These are phyloP conservation scores for Brachylomia viminalis DNA, from an alignment of 2,888 invertebrate species.

Conservation along the genomic window DNA sequence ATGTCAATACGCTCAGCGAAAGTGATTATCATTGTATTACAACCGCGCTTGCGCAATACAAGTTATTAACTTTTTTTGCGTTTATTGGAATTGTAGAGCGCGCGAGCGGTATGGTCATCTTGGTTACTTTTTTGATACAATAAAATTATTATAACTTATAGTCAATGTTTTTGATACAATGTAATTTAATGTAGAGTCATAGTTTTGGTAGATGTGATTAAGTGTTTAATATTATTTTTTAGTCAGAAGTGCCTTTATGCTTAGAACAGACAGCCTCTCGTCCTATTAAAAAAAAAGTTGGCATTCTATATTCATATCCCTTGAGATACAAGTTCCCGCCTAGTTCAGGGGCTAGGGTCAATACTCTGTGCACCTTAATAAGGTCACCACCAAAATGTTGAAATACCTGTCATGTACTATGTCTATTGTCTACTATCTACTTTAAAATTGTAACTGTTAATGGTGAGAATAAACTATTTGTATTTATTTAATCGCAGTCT, in stretches of 20 bases:
- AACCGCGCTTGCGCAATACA: slow-evolving; percentile 59
- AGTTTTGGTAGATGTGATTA: not conserved
- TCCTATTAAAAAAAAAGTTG: too few relatives aligned
- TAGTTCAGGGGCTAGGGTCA: too few relatives aligned
- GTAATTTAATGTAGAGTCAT: not conserved
- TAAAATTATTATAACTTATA: too few relatives aligned
- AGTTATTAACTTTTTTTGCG: slow-evolving; percentile 47
- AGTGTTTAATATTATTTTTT: not conserved
- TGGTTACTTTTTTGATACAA: not conserved
- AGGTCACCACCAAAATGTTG: too few relatives aligned
- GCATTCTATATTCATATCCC: too few relatives aligned
- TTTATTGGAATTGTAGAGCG: slow-evolving; percentile 40
- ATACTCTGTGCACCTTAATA: too few relatives aligned
- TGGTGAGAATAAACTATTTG: too few relatives aligned
- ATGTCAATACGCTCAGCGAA: slow-evolving; percentile 74
- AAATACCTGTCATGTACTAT: too few relatives aligned
- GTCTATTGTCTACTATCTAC: too few relatives aligned
- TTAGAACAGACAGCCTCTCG: not conserved
- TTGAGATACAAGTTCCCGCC: too few relatives aligned
- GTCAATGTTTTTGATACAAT: not conserved
- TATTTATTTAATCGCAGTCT: too few relatives aligned
- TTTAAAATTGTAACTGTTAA: too few relatives aligned
- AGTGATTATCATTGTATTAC: slow-evolving; percentile 76
- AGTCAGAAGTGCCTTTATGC: not conserved
- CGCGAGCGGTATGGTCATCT: slow-evolving; percentile 12